A percentile compares a stretch with the other conserved stretches of the same genome.
These are phyloP conservation scores for Muschampia plurimacula DNA, from an alignment of 2,888 invertebrate genomes.

Conservation along the genomic window DNA sequence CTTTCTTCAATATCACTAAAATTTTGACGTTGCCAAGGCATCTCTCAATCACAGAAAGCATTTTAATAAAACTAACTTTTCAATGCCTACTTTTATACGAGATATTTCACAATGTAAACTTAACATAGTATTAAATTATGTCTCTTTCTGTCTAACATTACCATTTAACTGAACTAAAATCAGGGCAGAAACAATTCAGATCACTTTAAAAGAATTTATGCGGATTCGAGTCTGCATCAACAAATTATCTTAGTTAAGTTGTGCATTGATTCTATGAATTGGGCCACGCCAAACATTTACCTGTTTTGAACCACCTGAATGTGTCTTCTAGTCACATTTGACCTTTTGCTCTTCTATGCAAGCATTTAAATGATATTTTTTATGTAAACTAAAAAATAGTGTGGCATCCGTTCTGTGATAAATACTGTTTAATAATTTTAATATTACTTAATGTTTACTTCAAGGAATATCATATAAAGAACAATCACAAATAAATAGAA, in stretches of 20 bases:
- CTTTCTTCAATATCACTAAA: constrained; percentile 62
- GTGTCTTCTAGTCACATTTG: too few relatives aligned
- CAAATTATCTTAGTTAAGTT: too few relatives aligned
- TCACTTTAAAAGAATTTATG: too few relatives aligned
- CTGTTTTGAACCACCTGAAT: too few relatives aligned
- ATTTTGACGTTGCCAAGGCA: constrained; percentile 70
- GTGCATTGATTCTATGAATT: too few relatives aligned
- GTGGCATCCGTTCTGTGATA: too few relatives aligned
- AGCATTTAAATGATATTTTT: too few relatives aligned
- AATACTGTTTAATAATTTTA: not conserved
- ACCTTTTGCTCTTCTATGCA: too few relatives aligned
- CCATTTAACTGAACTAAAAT: not conserved
- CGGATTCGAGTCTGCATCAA: too few relatives aligned
- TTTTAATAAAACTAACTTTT: constrained; percentile 56
- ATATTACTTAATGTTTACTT: constrained; percentile 21
- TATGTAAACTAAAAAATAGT: too few relatives aligned
- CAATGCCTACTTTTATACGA: constrained; percentile 28
- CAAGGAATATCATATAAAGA: constrained; percentile 45
- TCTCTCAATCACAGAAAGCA: constrained; percentile 75
- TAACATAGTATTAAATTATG: constrained; percentile 22
- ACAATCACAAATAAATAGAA: constrained; percentile 19
- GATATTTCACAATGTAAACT: constrained; percentile 52
- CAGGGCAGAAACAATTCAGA: too few relatives aligned
- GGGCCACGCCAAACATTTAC: too few relatives aligned
- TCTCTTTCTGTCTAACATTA: not conserved